Percentiles rank a stretch among this genome's conserved stretches.
Evolutionary conservation across 2,888 invertebrate species (phyloP).

Genomic region (Chouioia cunea): DNA sequence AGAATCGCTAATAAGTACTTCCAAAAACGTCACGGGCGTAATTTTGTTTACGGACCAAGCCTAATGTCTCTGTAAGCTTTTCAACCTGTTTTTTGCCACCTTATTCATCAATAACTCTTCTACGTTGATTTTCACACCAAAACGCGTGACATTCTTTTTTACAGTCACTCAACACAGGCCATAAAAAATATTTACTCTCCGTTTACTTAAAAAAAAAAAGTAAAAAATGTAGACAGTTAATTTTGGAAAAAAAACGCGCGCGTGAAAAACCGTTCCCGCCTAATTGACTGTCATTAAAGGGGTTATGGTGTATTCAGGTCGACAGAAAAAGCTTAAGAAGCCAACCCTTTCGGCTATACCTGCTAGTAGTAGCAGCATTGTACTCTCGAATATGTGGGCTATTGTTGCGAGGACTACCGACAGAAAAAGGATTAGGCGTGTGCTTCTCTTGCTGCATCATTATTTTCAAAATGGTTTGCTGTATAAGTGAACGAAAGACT

Average conservation of each 20-base stretch:
- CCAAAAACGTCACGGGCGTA: slow-evolving; percentile 49
- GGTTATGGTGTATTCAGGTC: slow-evolving; percentile 19
- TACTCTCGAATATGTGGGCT: slow-evolving; percentile 19
- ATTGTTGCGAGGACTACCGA: not conserved
- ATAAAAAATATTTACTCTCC: not conserved
- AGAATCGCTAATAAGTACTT: too few species aligned
- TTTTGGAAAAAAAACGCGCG: slow-evolving; percentile 13
- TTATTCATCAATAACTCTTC: slow-evolving; percentile 25
- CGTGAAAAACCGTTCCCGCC: slow-evolving; percentile 51
- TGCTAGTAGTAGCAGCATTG: slow-evolving; percentile 22
- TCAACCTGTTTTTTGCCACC: slow-evolving; percentile 22
- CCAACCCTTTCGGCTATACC: slow-evolving; percentile 37
- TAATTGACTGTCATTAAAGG: slow-evolving; percentile 48
- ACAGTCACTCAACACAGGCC: not conserved
- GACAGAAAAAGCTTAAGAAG: slow-evolving; percentile 53
- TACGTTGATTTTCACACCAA: slow-evolving; percentile 11
- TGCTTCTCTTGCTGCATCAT: slow-evolving; percentile 13
- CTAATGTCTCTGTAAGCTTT: slow-evolving; percentile 50
- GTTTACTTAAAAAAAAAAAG: not conserved
- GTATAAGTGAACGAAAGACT: slow-evolving; percentile 11
- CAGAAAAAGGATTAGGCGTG: slow-evolving; percentile 30
- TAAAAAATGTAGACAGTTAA: not conserved
- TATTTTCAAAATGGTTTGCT: slow-evolving; percentile 16
- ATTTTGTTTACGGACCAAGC: slow-evolving; percentile 52
- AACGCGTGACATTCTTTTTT: slow-evolving; percentile 14